These are phyloP conservation scores for Luscinia megarhynchos DNA, from an alignment of 2,797 vertebrate species.

Conservation along the genomic window DNA sequence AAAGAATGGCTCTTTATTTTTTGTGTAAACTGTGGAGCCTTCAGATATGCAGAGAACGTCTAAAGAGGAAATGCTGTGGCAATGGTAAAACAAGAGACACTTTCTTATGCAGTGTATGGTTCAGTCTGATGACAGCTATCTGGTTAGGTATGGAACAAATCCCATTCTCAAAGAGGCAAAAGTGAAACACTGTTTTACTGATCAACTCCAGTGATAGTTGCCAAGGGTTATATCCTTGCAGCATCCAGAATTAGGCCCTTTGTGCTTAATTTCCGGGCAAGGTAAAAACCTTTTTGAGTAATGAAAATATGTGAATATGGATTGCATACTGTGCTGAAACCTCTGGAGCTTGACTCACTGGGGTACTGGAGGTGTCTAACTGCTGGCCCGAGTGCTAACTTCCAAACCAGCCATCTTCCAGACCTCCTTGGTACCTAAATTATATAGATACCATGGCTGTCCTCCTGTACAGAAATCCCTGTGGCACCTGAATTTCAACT, in stretches of 20 bases:
- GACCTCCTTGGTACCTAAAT: neutral
- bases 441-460: neutral
- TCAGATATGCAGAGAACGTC: neutral
- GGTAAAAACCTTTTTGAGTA: neutral
- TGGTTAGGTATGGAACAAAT: neutral
- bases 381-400: neutral
- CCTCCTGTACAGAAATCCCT: neutral
- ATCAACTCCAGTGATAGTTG: neutral
- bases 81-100: neutral
- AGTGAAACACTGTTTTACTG: neutral
- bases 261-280: conserved; percentile 6
- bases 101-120: neutral
- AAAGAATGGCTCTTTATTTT: neutral
- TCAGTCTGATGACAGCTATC: neutral
- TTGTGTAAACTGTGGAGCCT: neutral
- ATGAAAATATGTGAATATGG: neutral
- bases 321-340: neutral
- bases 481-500: conserved; percentile 43
- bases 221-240: neutral
- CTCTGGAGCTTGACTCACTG: neutral
- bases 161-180: neutral
- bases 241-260: neutral
- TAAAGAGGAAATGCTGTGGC: neutral
- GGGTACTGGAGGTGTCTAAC: neutral
- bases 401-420: conserved; percentile 3